Conservation (phyloP, 2,113 vertebrate species). For the Ancistrus triradiatus region DNA sequence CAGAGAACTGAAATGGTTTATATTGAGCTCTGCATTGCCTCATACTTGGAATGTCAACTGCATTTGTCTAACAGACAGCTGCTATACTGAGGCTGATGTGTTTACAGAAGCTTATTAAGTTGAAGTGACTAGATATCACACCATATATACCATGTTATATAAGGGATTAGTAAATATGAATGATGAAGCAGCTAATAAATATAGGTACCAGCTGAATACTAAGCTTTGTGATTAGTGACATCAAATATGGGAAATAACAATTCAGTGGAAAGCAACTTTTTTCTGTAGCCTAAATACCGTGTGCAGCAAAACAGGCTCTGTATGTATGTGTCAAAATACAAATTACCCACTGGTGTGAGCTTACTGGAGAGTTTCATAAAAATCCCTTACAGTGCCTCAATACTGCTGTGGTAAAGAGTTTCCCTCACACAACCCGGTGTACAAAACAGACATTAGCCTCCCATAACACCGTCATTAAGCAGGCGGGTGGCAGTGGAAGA, state of each 20-base stretch:
- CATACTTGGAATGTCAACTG: conserved; percentile 25
- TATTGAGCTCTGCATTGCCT: conserved; percentile 19
- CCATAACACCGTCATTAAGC: conserved; percentile 46
- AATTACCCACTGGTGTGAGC: conserved; percentile 34
- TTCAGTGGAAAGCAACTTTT: not conserved
- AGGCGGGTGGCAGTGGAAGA: conserved; percentile 30
- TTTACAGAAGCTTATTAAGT: conserved; percentile 21
- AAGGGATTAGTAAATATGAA: not conserved
- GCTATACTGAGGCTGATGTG: conserved; percentile 6
- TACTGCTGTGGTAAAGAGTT: conserved; percentile 36
- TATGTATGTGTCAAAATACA: conserved; percentile 34
- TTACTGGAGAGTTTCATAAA: conserved; percentile 36
- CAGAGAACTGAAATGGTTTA: conserved; percentile 19
- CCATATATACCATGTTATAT: conserved; percentile 4
- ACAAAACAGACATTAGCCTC: conserved; percentile 48
- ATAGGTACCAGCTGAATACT: not conserved
- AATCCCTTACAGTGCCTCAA: conserved; percentile 38
- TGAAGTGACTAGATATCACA: conserved; percentile 10
- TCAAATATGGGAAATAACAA: not conserved
- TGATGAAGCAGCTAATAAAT: not conserved
- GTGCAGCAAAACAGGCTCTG: conserved; percentile 15
- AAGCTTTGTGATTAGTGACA: not conserved
- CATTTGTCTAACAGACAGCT: conserved; percentile 15
- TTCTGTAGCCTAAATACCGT: not conserved
- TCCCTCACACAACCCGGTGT: conserved; percentile 36